Percentiles rank a stretch among this genome's conserved stretches.
Conservation (phyloP, 2,113 vertebrate species). For the Anhinga anhinga region DNA sequence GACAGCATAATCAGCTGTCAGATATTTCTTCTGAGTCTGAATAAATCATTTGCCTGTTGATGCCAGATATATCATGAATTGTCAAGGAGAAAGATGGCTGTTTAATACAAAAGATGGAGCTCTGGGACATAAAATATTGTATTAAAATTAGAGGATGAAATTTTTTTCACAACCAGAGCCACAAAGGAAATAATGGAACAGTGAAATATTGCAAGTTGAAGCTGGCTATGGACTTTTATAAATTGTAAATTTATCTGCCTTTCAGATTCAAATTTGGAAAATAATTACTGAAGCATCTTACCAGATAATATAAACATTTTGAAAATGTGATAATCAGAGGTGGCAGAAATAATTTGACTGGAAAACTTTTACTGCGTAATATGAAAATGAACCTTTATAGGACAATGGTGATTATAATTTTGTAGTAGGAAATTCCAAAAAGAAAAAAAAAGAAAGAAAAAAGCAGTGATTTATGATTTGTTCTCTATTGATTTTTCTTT, state of each 20-base stretch:
- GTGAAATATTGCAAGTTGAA: not conserved
- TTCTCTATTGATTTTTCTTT: not conserved
- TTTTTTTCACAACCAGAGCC: not conserved
- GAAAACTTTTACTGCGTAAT: not conserved
- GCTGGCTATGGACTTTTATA: not conserved
- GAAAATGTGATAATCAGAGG: not conserved
- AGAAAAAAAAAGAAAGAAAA: not conserved
- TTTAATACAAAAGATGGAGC: not conserved
- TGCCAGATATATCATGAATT: not conserved
- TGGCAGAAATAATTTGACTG: not conserved
- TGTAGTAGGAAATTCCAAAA: not conserved
- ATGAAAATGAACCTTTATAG: not conserved
- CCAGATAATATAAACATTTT: not conserved
- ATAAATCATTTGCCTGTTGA: conserved; percentile 3
- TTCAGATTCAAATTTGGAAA: not conserved
- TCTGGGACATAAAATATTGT: not conserved
- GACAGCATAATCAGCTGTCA: conserved; percentile 35
- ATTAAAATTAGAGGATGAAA: not conserved
- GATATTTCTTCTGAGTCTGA: not conserved
- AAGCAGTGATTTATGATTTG: not conserved
- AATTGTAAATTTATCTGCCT: not conserved
- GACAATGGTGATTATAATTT: not conserved
- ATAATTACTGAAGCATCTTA: not conserved
- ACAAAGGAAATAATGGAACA: not conserved
- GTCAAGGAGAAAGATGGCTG: not conserved